Evolutionary conservation across 2,797 vertebrate species (phyloP).

Genomic region (Notolabrus celidotus): DNA sequence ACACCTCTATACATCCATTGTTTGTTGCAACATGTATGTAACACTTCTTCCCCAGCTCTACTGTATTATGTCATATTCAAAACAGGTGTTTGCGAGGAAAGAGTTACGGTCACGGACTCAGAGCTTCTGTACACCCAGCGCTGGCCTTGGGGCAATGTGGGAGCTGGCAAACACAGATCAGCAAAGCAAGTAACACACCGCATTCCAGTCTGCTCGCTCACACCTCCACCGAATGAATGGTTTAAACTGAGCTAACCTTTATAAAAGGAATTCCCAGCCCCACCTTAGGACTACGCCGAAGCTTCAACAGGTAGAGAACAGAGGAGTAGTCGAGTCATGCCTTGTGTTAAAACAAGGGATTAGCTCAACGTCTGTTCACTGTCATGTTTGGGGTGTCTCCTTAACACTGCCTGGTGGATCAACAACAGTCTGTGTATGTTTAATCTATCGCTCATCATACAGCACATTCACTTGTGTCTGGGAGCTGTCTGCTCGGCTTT

Average conservation of each 20-base stretch:
- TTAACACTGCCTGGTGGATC: constrained; percentile 3
- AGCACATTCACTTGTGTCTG: constrained; percentile 49
- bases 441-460: constrained; percentile 51
- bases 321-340: constrained; percentile 1
- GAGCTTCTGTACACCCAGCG: constrained; percentile 24
- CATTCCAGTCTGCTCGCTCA: constrained; percentile 66
- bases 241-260: constrained; percentile 19
- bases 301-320: constrained; percentile 29
- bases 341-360: not conserved
- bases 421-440: constrained; percentile 1
- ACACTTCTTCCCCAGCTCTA: constrained; percentile 34
- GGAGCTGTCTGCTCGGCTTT: constrained; percentile 56
- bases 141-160: constrained; percentile 49
- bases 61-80: constrained; percentile 21
- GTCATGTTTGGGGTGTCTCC: not conserved
- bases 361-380: constrained; percentile 27
- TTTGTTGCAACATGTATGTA: constrained; percentile 45
- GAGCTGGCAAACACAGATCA: constrained; percentile 50
- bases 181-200: constrained; percentile 23
- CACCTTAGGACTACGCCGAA: constrained; percentile 12
- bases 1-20: constrained; percentile 6
- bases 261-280: constrained; percentile 24
- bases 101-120: constrained; percentile 23
- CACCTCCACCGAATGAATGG: constrained; percentile 30
- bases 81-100: constrained; percentile 44